Evolutionary conservation across 2,797 vertebrate genomes (phyloP).

Genomic region (Trematomus bernacchii): DNA sequence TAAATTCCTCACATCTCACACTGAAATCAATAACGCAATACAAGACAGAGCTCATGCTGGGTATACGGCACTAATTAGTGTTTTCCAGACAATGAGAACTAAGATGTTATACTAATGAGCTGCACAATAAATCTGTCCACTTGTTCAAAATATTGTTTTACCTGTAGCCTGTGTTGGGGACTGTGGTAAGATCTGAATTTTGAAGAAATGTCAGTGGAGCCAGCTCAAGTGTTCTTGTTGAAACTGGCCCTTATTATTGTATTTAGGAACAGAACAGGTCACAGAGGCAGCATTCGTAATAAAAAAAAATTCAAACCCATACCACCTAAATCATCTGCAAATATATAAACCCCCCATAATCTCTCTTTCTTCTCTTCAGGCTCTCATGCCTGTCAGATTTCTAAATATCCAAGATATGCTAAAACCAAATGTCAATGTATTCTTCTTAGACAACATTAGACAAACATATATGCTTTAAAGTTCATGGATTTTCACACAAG

Average conservation of each 20-base stretch:
- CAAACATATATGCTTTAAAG: conserved; percentile 3
- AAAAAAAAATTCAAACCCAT: conserved; percentile 8
- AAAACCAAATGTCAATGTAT: conserved; percentile 5
- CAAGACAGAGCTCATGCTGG: conserved; percentile 11
- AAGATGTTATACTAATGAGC: not conserved
- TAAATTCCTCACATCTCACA: conserved; percentile 8
- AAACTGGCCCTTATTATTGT: conserved; percentile 34
- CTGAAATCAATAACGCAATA: conserved; percentile 45
- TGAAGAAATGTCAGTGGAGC: conserved; percentile 3
- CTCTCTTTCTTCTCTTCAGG: conserved; percentile 2
- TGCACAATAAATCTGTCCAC: not conserved
- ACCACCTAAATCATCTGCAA: not conserved
- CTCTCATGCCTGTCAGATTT: conserved; percentile 36
- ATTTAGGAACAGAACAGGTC: conserved; percentile 31
- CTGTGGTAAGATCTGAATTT: not conserved
- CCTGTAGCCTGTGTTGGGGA: not conserved
- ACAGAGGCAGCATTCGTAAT: conserved; percentile 4
- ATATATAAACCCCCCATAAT: conserved; percentile 17
- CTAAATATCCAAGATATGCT: conserved; percentile 15
- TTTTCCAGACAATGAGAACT: not conserved
- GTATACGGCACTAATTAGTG: not conserved
- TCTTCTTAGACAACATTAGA: conserved; percentile 25
- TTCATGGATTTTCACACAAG: conserved; percentile 2
- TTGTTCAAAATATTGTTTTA: not conserved
- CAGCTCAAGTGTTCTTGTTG: conserved; percentile 23